Conservation (phyloP, 2,113 vertebrate species). For the Oostethus manadensis region DNA sequence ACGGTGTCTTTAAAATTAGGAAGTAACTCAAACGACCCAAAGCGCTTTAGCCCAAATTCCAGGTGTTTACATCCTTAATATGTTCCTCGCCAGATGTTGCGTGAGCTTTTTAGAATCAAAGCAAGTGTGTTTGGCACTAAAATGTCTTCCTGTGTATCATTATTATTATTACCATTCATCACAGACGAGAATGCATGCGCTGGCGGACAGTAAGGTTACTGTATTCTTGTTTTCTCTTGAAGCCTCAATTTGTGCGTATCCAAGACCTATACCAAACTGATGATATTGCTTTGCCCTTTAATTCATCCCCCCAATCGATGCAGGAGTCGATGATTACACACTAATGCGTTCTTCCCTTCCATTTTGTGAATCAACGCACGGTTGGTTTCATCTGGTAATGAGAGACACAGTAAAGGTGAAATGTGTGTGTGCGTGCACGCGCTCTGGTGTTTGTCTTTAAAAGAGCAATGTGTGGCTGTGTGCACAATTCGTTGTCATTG, state of each 20-base stretch:
- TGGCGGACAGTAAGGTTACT: constrained; percentile 62
- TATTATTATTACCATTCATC: constrained; percentile 67
- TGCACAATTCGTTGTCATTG: constrained; percentile 12
- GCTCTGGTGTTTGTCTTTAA: constrained; percentile 53
- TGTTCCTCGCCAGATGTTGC: constrained; percentile 43
- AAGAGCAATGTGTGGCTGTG: constrained; percentile 27
- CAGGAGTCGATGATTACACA: constrained; percentile 72
- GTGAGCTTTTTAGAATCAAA: constrained; percentile 57
- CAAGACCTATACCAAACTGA: constrained; percentile 67
- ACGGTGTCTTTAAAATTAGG: too few species aligned
- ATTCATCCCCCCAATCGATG: constrained; percentile 72
- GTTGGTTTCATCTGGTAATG: constrained; percentile 75
- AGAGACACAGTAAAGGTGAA: constrained; percentile 74
- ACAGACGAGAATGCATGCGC: constrained; percentile 52
- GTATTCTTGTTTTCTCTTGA: constrained; percentile 65
- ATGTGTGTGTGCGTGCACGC: constrained; percentile 58
- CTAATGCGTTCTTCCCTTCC: constrained; percentile 75
- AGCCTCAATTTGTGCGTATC: constrained; percentile 66
- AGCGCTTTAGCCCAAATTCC: constrained; percentile 47
- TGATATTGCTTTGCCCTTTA: constrained; percentile 74
- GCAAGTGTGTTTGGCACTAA: constrained; percentile 45
- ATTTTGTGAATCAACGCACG: constrained; percentile 71
- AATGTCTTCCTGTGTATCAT: constrained; percentile 56
- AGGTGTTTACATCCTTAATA: constrained; percentile 56
- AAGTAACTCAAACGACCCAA: constrained; percentile 28